Evolutionary conservation across 2,797 vertebrate genomes (phyloP), one percentile per base, ranked within the genome.

Genomic region (Onychomys leucogaster): DNA sequence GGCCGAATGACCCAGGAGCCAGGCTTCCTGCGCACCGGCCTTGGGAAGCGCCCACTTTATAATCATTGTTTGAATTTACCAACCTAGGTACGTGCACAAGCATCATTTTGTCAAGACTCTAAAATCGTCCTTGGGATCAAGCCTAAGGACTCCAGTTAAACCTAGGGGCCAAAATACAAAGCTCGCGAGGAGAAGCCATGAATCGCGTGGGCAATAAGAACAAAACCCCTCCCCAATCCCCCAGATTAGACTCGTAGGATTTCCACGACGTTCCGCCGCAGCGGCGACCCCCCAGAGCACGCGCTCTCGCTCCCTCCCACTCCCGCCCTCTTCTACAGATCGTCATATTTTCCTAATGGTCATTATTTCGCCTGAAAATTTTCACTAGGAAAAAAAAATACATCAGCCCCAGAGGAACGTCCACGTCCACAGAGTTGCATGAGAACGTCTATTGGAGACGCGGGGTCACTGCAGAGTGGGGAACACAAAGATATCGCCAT

Each of bases 21-120:
- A 13, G 29, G 61, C 61, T 75, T 57, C 5, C 29, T 32, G 91
- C 32, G 55, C 80, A 8, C 71, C 0, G 69, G 65, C 80, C 88
- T 49, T 13, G 46, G 77, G 52, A 94, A 81, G 92, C 32, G 17
- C 65, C 82, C 32, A 52, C 41, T n/a, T 63, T 43, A 5, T 89
- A 23, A 46, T 34, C 14, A 8, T 91, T 81, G 43, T 80, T 82
- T 76, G 32, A 59, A 77, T 63, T 82, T 86, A n/a, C 80, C 41
- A n/a, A 41, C 78, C 73, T 27, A 27, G 34, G 78, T 97, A 83
- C n/a, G 52, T 46, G 27, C 46, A 69, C 84, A 37, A 52, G 55
- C 61, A 85, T 90, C 59, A 57, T 97, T 98, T 94, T 93, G 95
- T 88, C 93, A 14, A 14, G 86, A 87, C 91, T 94, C 86, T 32